These are phyloP conservation scores for Silvanus unidentatus DNA, from an alignment of 2,888 invertebrate genomes.

Conservation along the genomic window DNA sequence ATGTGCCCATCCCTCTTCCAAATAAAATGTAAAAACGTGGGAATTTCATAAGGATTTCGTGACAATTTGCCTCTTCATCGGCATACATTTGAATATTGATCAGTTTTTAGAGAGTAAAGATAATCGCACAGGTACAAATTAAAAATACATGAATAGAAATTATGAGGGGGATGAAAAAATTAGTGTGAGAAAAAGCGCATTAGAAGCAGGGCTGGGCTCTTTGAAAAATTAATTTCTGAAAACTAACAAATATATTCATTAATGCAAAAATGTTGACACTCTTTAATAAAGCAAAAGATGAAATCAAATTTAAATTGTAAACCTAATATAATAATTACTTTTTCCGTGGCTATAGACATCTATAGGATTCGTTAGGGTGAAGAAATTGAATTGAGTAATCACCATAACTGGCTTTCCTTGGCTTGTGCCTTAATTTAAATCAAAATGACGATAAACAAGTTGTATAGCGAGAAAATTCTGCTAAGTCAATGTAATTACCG, in stretches of 20 bases:
- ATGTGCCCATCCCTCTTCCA: no score
- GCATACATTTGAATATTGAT: conserved; percentile 30
- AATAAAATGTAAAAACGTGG: conserved; percentile 22
- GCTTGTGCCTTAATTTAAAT: conserved; percentile 18
- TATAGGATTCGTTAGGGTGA: conserved; percentile 18
- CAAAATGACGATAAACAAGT: conserved; percentile 21
- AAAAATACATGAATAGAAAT: conserved; percentile 6
- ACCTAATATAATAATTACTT: conserved; percentile 31
- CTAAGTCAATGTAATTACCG: conserved; percentile 37
- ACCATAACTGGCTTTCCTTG: neutral
- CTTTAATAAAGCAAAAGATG: conserved; percentile 11
- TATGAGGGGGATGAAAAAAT: neutral
- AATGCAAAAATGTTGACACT: no score
- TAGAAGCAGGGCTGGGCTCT: no score
- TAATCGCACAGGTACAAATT: conserved; percentile 24
- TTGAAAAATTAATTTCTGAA: no score
- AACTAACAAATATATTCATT: no score
- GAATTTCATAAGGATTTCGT: conserved; percentile 27
- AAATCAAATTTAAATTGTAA: conserved; percentile 22
- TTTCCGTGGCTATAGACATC: conserved; percentile 23
- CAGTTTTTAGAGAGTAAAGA: conserved; percentile 19
- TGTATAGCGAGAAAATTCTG: conserved; percentile 18
- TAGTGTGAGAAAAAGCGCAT: no score
- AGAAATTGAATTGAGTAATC: conserved; percentile 1
- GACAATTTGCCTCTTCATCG: conserved; percentile 27